Conservation (phyloP, 2,888 invertebrate genomes). For the Philhelius pedissequus region DNA sequence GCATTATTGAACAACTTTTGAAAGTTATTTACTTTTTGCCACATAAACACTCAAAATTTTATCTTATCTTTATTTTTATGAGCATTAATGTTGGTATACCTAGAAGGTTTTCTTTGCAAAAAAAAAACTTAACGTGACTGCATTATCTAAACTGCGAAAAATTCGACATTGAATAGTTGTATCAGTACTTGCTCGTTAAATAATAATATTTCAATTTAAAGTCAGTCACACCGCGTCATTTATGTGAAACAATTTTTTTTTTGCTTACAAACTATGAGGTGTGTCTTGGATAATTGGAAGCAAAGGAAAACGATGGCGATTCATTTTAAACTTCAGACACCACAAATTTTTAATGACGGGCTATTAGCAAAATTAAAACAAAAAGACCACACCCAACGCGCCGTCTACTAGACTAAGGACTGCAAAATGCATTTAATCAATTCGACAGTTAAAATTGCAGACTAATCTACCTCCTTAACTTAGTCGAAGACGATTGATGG, state of each 20-base stretch:
- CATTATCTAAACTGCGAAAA: not conserved
- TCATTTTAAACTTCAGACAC: not conserved
- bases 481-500: not conserved
- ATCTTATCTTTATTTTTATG: slow-evolving; percentile 3
- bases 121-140: not conserved
- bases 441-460: not conserved
- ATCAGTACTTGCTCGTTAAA: not conserved
- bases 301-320: not conserved
- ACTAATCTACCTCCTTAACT: not conserved
- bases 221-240: not conserved
- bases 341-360: not conserved
- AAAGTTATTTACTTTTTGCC: not conserved
- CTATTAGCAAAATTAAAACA: slow-evolving; percentile 6
- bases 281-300: not conserved
- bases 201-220: not conserved
- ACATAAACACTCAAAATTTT: not conserved
- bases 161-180: not conserved
- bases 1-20: not conserved
- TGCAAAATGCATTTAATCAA: not conserved
- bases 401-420: not conserved
- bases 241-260: not conserved
- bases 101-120: not conserved
- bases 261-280: not conserved
- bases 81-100: not conserved
- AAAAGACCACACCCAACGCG: not conserved